Evolutionary conservation across 2,797 vertebrate species (phyloP).

Genomic region (Microchirus variegatus): DNA sequence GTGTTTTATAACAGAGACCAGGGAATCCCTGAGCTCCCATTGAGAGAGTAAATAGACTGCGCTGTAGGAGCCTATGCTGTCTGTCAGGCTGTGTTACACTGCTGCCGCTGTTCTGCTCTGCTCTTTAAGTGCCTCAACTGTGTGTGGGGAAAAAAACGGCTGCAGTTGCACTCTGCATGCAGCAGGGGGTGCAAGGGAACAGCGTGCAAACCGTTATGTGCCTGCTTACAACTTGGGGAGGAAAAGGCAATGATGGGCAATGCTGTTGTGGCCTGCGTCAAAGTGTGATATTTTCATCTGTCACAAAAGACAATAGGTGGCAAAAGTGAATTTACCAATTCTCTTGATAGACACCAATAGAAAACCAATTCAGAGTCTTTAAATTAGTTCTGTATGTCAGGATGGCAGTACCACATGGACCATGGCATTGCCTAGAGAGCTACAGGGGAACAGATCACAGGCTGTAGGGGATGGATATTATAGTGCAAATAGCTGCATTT

Average conservation of each 20-base stretch:
- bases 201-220: conserved; percentile 12
- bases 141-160: not conserved
- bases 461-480: conserved; percentile 1
- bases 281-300: conserved; percentile 30
- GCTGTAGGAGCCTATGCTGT: conserved; percentile 74
- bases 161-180: conserved; percentile 64
- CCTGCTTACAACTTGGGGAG: conserved; percentile 26
- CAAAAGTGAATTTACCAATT: conserved; percentile 1
- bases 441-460: conserved; percentile 13
- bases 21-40: conserved; percentile 45
- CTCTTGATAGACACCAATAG: not conserved
- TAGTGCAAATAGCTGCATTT: conserved; percentile 19
- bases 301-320: conserved; percentile 2
- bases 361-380: conserved; percentile 2
- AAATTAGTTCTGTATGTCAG: conserved; percentile 4
- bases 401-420: conserved; percentile 12
- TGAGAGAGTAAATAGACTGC: conserved; percentile 55
- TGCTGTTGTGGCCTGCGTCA: conserved; percentile 28
- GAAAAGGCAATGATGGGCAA: conserved; percentile 43
- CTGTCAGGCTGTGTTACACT: conserved; percentile 32
- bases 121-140: conserved; percentile 5
- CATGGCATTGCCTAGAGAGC: not conserved
- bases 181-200: conserved; percentile 86
- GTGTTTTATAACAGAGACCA: conserved; percentile 27
- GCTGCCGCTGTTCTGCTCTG: conserved; percentile 31